phyloP scores from a whole-genome alignment of 1,140 invertebrate genomes.

The Acyrthosiphon pisum region DNA sequence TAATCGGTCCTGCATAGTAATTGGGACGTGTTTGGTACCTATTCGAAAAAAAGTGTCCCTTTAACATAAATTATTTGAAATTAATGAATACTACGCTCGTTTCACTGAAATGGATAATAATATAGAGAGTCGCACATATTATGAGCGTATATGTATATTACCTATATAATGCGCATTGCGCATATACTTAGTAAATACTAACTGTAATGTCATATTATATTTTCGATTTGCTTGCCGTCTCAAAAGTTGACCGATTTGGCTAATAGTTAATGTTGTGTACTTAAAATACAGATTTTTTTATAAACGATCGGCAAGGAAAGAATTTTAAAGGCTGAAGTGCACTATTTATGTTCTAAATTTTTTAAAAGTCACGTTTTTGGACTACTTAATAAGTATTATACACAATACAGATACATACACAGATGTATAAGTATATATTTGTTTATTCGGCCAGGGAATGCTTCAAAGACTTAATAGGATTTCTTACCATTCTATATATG shows the following conservation, averaged over 20 bases:
- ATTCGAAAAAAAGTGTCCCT: not conserved
- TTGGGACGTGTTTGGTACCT: not conserved
- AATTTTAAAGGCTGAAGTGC: not conserved
- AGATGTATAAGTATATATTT: not conserved
- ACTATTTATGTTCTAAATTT: not conserved
- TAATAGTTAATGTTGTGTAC: not conserved
- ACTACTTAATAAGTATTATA: not conserved
- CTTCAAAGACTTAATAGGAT: not conserved
- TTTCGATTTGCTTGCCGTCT: not conserved
- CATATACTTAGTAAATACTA: not conserved
- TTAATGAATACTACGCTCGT: not conserved
- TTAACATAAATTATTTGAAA: conserved; percentile 13
- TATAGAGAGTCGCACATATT: not conserved
- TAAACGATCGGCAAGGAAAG: not conserved
- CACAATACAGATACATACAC: not conserved
- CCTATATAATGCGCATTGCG: not conserved
- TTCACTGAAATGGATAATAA: not conserved
- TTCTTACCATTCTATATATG: not conserved
- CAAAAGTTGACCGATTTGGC: not conserved
- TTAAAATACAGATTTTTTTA: not conserved
- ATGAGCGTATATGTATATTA: not conserved
- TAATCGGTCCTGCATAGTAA: conserved; percentile 13
- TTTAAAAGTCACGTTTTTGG: not conserved
- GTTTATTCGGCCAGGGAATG: not conserved
- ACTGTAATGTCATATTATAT: not conserved